Evolutionary conservation across 2,113 vertebrate species (phyloP).

Genomic region (Oreochromis spilurus): DNA sequence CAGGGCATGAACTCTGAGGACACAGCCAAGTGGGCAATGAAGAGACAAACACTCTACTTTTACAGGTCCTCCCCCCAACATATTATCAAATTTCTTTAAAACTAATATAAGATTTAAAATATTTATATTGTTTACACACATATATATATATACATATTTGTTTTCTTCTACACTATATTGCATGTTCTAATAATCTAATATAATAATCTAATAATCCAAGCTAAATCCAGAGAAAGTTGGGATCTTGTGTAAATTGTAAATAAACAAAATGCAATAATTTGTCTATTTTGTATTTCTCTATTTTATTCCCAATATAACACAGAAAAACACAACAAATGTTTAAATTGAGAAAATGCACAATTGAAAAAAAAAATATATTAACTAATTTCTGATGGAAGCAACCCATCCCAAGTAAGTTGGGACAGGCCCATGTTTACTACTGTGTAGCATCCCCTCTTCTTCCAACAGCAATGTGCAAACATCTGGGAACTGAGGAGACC

Average conservation of each 20-base stretch:
- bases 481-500: not conserved
- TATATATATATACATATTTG: not conserved
- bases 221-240: not conserved
- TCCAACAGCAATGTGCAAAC: not conserved
- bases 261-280: not conserved
- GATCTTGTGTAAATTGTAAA: not conserved
- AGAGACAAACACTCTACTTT: not conserved
- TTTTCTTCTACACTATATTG: not conserved
- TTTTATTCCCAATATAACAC: not conserved
- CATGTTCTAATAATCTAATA: not conserved
- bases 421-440: not conserved
- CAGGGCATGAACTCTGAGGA: not conserved
- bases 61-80: not conserved
- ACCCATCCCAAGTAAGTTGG: not conserved
- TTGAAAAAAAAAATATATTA: not conserved
- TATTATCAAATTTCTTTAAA: not conserved
- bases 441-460: not conserved
- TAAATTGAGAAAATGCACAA: not conserved
- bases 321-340: not conserved
- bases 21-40: not conserved
- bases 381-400: not conserved
- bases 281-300: too few species aligned
- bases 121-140: too few species aligned
- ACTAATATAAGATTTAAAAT: not conserved
- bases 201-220: not conserved